These are phyloP conservation scores for Eira barbara DNA, from an alignment of 2,113 vertebrate genomes.

Conservation along the genomic window DNA sequence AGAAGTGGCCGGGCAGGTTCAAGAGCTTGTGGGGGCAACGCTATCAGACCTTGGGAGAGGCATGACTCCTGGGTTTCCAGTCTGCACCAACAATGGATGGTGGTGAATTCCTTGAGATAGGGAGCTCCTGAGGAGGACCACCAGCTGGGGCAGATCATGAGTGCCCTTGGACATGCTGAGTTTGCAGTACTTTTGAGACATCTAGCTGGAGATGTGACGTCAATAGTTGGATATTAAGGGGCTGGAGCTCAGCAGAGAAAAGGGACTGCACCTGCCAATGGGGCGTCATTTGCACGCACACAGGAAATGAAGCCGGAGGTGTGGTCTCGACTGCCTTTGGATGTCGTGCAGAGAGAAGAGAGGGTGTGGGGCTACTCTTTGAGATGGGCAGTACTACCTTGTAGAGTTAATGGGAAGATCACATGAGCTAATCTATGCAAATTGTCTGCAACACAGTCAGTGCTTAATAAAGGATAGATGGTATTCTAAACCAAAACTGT, in stretches of 20 bases:
- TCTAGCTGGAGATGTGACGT: not conserved
- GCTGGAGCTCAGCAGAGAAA: not conserved
- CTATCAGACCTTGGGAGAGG: not conserved
- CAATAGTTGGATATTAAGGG: not conserved
- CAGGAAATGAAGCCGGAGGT: not conserved
- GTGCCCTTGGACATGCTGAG: not conserved
- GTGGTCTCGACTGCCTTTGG: not conserved
- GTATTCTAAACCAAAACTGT: not conserved
- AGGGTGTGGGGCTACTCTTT: not conserved
- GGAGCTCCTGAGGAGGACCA: not conserved
- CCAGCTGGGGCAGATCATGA: too few relatives aligned
- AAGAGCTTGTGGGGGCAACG: not conserved
- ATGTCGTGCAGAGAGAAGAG: not conserved
- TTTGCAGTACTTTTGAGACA: not conserved
- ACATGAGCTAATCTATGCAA: not conserved
- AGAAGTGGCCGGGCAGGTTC: not conserved
- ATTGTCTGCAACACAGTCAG: not conserved
- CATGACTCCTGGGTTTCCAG: not conserved
- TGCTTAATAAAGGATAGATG: not conserved
- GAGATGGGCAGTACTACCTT: not conserved
- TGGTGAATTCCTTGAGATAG: not conserved
- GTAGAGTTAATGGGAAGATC: not conserved
- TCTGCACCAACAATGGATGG: not conserved
- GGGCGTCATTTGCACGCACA: not conserved
- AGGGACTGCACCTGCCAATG: not conserved